phyloP scores from a whole-genome alignment of 64 coral and sea anemone species.

The Platygyra sinensis region DNA sequence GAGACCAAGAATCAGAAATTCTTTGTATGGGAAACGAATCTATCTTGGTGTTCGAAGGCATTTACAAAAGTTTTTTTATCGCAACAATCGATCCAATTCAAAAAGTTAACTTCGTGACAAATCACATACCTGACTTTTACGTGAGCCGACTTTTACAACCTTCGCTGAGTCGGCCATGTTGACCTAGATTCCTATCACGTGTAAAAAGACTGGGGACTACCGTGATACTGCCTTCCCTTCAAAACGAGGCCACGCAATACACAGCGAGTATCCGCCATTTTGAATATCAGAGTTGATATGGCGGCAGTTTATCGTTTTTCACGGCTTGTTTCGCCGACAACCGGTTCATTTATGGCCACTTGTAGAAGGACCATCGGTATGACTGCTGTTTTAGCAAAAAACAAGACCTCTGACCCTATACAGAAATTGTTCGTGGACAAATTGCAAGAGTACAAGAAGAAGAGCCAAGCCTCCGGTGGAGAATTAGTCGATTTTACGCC shows the following conservation, averaged over 20 bases:
- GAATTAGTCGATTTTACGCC: conserved; percentile 75
- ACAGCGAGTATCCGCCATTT: conserved; percentile 59
- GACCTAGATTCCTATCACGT: not conserved
- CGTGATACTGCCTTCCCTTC: not conserved
- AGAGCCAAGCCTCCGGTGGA: conserved; percentile 71
- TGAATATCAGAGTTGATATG: conserved; percentile 50
- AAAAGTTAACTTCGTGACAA: not conserved
- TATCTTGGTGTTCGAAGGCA: not conserved
- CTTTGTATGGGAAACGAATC: too few relatives aligned
- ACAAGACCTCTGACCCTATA: conserved; percentile 81
- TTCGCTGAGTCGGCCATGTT: not conserved
- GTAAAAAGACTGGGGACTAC: not conserved
- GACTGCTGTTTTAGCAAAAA: conserved; percentile 57
- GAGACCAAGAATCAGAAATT: not conserved
- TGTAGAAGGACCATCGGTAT: conserved; percentile 71
- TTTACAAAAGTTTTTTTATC: not conserved
- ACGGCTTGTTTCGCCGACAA: conserved; percentile 20
- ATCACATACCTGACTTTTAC: conserved; percentile 84
- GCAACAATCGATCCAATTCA: not conserved
- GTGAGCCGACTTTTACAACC: conserved; percentile 81
- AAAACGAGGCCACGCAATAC: conserved; percentile 50
- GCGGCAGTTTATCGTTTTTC: conserved; percentile 60
- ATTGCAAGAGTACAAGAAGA: conserved; percentile 90
- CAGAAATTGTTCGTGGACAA: conserved; percentile 92
- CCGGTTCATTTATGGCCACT: not conserved